A percentile compares a stretch with the other conserved stretches of the same genome.
Conservation (phyloP, 2,888 invertebrate species). For the Mechanitis messenoides region DNA sequence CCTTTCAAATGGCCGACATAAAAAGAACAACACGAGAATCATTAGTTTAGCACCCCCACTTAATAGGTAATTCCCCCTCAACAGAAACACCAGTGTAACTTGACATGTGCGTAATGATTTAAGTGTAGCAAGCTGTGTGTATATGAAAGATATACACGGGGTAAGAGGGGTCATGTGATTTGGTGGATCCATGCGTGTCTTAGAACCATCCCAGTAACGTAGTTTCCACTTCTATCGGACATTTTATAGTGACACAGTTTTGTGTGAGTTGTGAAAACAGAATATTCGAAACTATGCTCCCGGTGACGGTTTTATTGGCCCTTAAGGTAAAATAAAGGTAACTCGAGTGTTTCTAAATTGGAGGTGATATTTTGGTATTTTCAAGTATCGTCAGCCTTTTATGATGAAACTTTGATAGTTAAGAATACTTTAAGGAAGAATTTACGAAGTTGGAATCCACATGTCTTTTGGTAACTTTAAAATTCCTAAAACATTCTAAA, state of each 20-base stretch:
- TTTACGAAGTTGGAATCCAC: too few relatives aligned
- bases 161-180: constrained; percentile 24
- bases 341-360: constrained; percentile 61
- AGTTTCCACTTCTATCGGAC: constrained; percentile 68
- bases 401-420: constrained; percentile 15
- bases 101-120: constrained; percentile 39
- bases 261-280: constrained; percentile 57
- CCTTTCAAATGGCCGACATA: constrained; percentile 65
- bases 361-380: constrained; percentile 52
- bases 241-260: constrained; percentile 71
- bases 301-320: constrained; percentile 66
- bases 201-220: constrained; percentile 51
- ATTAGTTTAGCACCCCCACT: constrained; percentile 72
- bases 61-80: constrained; percentile 68
- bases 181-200: constrained; percentile 58
- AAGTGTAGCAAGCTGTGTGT: constrained; percentile 14
- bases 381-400: constrained; percentile 26
- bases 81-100: constrained; percentile 42
- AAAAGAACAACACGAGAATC: constrained; percentile 68
- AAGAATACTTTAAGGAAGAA: too few relatives aligned
- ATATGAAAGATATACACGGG: constrained; percentile 18
- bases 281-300: constrained; percentile 61
- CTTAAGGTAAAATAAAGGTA: constrained; percentile 64
- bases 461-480: too few relatives aligned
- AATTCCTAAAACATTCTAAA: too few relatives aligned